Percentiles rank a stretch among this genome's conserved stretches.
These are phyloP conservation scores for Cepaea nemoralis DNA, from an alignment of 1,140 invertebrate genomes.

Conservation along the genomic window DNA sequence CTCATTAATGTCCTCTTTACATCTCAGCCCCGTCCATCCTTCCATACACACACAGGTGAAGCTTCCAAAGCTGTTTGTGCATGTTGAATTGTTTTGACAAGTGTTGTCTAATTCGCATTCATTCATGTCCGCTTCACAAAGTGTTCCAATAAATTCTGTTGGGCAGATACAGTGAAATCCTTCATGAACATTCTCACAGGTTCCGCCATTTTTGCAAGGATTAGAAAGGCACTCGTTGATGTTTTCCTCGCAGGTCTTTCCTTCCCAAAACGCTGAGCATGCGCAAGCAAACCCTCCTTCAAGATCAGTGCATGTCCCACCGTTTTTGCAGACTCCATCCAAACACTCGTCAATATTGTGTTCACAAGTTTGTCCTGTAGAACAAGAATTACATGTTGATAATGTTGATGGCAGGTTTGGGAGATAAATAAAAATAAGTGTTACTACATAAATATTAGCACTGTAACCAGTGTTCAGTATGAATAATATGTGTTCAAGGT, in stretches of 20 bases:
- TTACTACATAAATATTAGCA: too few relatives aligned
- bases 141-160: constrained; percentile 29
- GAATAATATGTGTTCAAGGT: too few relatives aligned
- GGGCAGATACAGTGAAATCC: constrained; percentile 84
- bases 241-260: constrained; percentile 44
- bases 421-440: neutral
- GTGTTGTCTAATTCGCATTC: constrained; percentile 49
- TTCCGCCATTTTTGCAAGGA: constrained; percentile 53
- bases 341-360: constrained; percentile 54
- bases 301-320: constrained; percentile 85
- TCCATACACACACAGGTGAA: constrained; percentile 82
- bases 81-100: constrained; percentile 54
- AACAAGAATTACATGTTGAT: neutral
- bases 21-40: constrained; percentile 92
- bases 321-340: constrained; percentile 87
- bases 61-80: constrained; percentile 35
- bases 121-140: constrained; percentile 46
- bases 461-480: too few relatives aligned
- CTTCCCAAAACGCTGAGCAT: constrained; percentile 75
- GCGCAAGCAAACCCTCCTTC: constrained; percentile 77
- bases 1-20: constrained; percentile 75
- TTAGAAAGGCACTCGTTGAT: constrained; percentile 50
- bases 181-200: constrained; percentile 47
- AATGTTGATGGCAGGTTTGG: neutral
- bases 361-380: constrained; percentile 44